A percentile compares a stretch with the other conserved stretches of the same genome.
Conservation (phyloP, 1,140 invertebrate genomes). For the Meloidogyne exigua region DNA sequence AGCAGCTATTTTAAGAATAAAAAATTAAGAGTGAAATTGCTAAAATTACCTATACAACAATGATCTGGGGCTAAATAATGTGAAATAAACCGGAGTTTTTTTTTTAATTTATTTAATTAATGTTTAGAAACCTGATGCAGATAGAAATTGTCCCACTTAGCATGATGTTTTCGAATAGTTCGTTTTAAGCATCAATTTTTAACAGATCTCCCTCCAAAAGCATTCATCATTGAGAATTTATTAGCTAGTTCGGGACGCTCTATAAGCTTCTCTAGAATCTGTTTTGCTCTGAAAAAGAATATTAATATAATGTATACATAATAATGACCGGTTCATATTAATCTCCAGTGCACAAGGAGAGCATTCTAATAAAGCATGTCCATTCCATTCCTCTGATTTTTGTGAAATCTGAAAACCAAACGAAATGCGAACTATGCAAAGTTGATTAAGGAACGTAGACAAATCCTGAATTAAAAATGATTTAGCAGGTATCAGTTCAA, state of each 20-base stretch:
- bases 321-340: constrained; percentile 15
- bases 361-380: background rate
- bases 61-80: too few relatives aligned
- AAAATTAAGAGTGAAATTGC: too few relatives aligned
- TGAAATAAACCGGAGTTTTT: too few relatives aligned
- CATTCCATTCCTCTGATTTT: background rate
- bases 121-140: too few relatives aligned
- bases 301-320: background rate
- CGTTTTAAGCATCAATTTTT: background rate
- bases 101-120: too few relatives aligned
- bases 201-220: background rate
- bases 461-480: background rate
- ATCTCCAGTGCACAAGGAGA: constrained; percentile 26
- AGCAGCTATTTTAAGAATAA: too few relatives aligned
- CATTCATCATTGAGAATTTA: background rate
- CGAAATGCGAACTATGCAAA: constrained; percentile 20
- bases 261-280: constrained; percentile 8
- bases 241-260: constrained; percentile 15
- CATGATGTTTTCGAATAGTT: too few relatives aligned
- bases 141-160: too few relatives aligned
- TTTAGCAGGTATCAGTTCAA: too few relatives aligned
- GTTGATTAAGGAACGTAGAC: background rate
- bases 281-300: constrained; percentile 3
- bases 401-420: constrained; percentile 20
- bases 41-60: too few relatives aligned